Conservation (phyloP, 92 coral and sea anemone genomes). For the Siderastrea siderea region DNA sequence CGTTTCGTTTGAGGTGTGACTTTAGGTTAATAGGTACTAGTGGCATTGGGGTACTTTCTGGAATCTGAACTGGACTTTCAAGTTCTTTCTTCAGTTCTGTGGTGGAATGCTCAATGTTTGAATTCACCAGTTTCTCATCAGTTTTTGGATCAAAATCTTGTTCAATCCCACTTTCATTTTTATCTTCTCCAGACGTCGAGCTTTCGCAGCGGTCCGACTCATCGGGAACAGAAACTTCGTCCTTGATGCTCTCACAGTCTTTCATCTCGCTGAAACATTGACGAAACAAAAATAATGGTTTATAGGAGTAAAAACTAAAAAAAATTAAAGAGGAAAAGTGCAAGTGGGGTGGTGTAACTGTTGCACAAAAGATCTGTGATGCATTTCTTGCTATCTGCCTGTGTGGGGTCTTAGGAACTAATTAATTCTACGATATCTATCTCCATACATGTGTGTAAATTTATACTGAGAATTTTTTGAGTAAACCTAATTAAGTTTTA, state of each 20-base stretch:
- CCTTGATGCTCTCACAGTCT: constrained; percentile 19
- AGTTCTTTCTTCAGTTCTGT: constrained; percentile 14
- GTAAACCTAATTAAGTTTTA: too few species aligned
- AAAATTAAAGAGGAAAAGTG: neutral
- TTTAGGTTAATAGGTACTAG: constrained; percentile 47
- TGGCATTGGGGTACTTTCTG: constrained; percentile 28
- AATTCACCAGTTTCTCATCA: neutral
- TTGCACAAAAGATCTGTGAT: too few species aligned
- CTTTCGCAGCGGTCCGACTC: constrained; percentile 53
- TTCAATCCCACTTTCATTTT: constrained; percentile 50
- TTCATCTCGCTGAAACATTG: constrained; percentile 10
- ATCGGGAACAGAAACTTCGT: constrained; percentile 6
- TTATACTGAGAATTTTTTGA: too few species aligned
- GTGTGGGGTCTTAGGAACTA: too few species aligned
- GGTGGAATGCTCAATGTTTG: neutral
- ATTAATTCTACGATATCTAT: too few species aligned
- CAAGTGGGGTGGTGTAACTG: neutral
- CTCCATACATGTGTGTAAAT: too few species aligned
- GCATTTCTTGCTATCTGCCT: too few species aligned
- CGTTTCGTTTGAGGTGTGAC: constrained; percentile 45
- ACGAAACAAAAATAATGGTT: neutral
- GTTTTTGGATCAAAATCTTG: constrained; percentile 35
- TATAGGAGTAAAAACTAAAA: neutral
- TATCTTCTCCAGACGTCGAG: constrained; percentile 35
- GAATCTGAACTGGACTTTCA: neutral